Evolutionary conservation across 2,888 invertebrate genomes (phyloP), one percentile per base, ranked within the genome.

Genomic region (Drosophila merina): DNA sequence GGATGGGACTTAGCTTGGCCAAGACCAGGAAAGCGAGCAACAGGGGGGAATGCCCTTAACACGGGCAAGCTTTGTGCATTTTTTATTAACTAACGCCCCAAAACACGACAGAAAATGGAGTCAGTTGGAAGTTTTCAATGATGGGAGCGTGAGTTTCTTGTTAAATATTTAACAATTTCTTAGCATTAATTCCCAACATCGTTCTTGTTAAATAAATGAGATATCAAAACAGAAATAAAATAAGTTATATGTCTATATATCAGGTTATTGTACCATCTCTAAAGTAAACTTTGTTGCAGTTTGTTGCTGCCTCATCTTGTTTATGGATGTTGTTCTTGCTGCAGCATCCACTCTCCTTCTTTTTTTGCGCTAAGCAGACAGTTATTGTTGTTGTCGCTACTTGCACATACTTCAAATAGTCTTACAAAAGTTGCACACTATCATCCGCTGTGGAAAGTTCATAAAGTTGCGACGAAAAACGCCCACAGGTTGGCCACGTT

Each of bases 331-430:
- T 68, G 68, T 42, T 64, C 45, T 54, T 64, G 66, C 45, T 64
- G 67, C 58, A 40, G 54, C 42, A 52, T 47, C 36, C 12, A 25
- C 20, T 44, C 5, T 25, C 20, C 20, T 5, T 31, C 26, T 6
- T 49, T 58, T 28, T 40, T 38, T 28, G 31, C 62, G 57, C 64
- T 67, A 74, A 76, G 59, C 62, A 73, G 83, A 70, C 80, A 59
- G 64, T 72, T 79, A 60, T 81, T 76, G 52, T 71, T 75, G 50
- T 71, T 78, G 57, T 56, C 59, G 66, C 47, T 76, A 66, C 56
- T 74, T 74, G 80, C 84, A 83, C 86, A 86, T 86, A 77, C 84
- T 86, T 82, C 80, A 86, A 79, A 86, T 76, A 76, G 80, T 76
- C 81, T 76, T 83, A 71, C 60, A 56, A 74, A 77, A 72, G 70